Evolutionary conservation across 2,113 vertebrate species (phyloP).

Genomic region (Epinephelus moara): DNA sequence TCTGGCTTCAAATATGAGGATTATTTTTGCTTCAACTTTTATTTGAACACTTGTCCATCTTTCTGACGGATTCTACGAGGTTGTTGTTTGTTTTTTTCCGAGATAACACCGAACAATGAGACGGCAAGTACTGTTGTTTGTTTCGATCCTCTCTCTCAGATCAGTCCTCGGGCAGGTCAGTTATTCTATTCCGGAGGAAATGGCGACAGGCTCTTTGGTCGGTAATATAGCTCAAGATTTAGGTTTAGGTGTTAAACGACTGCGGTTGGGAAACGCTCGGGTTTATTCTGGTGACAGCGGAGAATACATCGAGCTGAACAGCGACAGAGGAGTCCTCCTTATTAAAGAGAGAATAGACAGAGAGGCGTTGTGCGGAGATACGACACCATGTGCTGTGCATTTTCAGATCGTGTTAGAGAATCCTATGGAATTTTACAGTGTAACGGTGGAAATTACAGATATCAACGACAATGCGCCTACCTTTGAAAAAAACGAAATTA

Average conservation of each 20-base stretch:
- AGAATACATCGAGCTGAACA: constrained; percentile 79
- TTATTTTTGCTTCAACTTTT: background rate
- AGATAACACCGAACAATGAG: constrained; percentile 48
- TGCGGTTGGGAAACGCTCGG: constrained; percentile 75
- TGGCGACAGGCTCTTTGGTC: constrained; percentile 80
- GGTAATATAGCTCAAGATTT: constrained; percentile 82
- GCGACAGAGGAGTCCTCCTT: constrained; percentile 68
- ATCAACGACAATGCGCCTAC: constrained; percentile 76
- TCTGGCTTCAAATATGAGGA: background rate
- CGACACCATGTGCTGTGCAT: constrained; percentile 79
- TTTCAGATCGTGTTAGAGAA: constrained; percentile 82
- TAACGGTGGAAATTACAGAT: constrained; percentile 77
- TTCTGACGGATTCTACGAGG: background rate
- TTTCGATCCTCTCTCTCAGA: constrained; percentile 36
- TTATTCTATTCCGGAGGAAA: constrained; percentile 82
- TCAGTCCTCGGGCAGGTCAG: constrained; percentile 65
- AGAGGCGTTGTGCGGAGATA: constrained; percentile 79
- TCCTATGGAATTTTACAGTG: constrained; percentile 83
- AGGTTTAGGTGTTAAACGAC: constrained; percentile 72
- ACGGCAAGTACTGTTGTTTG: constrained; percentile 69
- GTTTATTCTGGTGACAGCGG: constrained; percentile 77
- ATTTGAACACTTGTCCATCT: fast-evolving
- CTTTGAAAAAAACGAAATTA: constrained; percentile 76
- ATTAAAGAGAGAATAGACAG: constrained; percentile 84
- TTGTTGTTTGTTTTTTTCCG: background rate